Percentiles rank a stretch among this genome's conserved stretches.
These are phyloP conservation scores for Conomelus anceps DNA, from an alignment of 2,888 invertebrate genomes.

Conservation along the genomic window DNA sequence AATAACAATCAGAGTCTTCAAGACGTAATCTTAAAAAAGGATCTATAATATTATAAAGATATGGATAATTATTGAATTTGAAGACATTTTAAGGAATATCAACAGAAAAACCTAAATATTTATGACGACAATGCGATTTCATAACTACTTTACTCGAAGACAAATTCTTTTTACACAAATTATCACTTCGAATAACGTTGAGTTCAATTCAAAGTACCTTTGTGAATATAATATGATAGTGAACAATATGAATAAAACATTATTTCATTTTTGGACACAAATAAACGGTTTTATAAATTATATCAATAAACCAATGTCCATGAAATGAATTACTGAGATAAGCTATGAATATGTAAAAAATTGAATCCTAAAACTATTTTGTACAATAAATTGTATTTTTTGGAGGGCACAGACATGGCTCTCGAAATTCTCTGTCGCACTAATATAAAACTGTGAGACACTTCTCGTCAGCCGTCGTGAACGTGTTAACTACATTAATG, in stretches of 20 bases:
- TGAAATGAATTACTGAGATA: neutral
- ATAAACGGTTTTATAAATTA: neutral
- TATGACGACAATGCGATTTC: neutral
- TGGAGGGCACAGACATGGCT: neutral
- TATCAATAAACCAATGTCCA: neutral
- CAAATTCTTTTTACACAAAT: neutral
- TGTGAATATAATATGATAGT: neutral
- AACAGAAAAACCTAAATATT: neutral
- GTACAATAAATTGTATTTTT: neutral
- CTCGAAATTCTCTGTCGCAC: neutral
- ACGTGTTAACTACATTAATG: neutral
- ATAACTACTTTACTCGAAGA: too few relatives aligned
- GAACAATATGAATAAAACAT: neutral
- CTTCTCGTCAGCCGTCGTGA: neutral
- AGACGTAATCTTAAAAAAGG: too few relatives aligned
- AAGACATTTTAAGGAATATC: neutral
- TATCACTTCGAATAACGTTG: neutral
- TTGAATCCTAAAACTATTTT: neutral
- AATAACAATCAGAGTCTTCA: too few relatives aligned
- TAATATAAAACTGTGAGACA: neutral
- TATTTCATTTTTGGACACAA: neutral
- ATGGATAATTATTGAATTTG: neutral
- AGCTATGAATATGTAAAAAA: too few relatives aligned
- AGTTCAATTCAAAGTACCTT: neutral
- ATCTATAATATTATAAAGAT: neutral